A percentile compares a stretch with the other conserved stretches of the same genome.
These are phyloP conservation scores for Battus philenor DNA, from an alignment of 1,140 invertebrate species.

Conservation along the genomic window DNA sequence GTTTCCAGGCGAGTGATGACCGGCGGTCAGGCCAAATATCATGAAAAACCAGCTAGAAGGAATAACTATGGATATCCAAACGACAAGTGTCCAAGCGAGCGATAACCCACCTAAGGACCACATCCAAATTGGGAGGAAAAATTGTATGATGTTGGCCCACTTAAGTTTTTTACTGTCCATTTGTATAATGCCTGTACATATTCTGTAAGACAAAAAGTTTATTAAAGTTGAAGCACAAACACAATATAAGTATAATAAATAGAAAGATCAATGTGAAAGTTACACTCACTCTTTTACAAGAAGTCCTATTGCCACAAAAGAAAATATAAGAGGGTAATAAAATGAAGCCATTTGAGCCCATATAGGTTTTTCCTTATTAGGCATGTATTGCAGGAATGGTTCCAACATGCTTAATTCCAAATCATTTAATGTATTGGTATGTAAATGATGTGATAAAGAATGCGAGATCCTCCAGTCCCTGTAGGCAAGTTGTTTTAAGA, in stretches of 20 bases:
- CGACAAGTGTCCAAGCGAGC: slow-evolving; percentile 43
- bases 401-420: slow-evolving; percentile 83
- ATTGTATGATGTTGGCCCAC: slow-evolving; percentile 36
- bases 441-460: slow-evolving; percentile 87
- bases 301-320: slow-evolving; percentile 24
- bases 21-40: slow-evolving; percentile 83
- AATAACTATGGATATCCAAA: slow-evolving; percentile 78
- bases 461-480: slow-evolving; percentile 88
- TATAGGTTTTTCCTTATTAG: slow-evolving; percentile 43
- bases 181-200: slow-evolving; percentile 19
- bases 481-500: slow-evolving; percentile 16
- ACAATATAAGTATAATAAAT: neutral
- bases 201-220: slow-evolving; percentile 17
- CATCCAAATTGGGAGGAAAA: slow-evolving; percentile 49
- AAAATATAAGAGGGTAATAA: slow-evolving; percentile 49
- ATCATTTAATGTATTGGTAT: slow-evolving; percentile 87
- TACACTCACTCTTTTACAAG: slow-evolving; percentile 51
- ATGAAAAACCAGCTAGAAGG: slow-evolving; percentile 79
- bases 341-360: slow-evolving; percentile 55
- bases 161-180: slow-evolving; percentile 33
- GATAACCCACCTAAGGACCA: slow-evolving; percentile 37
- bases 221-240: neutral
- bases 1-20: slow-evolving; percentile 87
- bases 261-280: neutral
- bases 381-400: slow-evolving; percentile 75